phyloP scores from a whole-genome alignment of 2,797 vertebrate species.

The Luscinia luscinia region DNA sequence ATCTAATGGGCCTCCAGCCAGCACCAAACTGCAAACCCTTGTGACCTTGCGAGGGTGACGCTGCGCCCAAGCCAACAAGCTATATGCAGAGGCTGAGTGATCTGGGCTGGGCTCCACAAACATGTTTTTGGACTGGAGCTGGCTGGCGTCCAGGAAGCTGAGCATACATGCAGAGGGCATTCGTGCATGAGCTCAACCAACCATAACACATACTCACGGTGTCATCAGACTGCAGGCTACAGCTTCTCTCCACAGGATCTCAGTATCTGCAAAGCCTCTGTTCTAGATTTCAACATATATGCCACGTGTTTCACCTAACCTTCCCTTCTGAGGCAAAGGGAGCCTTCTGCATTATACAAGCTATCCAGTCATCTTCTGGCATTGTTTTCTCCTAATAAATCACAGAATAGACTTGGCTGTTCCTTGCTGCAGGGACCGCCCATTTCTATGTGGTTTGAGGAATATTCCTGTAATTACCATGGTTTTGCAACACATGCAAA shows the following conservation, averaged over 20 bases:
- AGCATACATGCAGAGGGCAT: background rate
- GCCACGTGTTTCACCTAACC: background rate
- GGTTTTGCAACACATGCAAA: background rate
- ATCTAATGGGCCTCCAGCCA: constrained; percentile 15
- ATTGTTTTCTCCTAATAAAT: background rate
- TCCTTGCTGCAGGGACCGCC: background rate
- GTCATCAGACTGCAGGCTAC: background rate
- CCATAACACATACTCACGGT: background rate
- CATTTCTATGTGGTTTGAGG: background rate
- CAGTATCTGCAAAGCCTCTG: background rate
- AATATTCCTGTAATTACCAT: background rate
- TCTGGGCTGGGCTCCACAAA: constrained; percentile 42
- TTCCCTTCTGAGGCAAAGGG: background rate
- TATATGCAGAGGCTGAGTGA: background rate
- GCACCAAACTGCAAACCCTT: background rate
- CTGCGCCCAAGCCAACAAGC: background rate
- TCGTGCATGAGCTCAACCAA: background rate
- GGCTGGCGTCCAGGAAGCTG: constrained; percentile 7
- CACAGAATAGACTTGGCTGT: background rate
- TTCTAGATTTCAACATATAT: background rate
- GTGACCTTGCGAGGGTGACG: constrained; percentile 51
- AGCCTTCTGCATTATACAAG: background rate
- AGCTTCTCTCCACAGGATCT: background rate
- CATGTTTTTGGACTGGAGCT: background rate
- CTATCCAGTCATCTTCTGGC: background rate